Evolutionary conservation across 2,797 vertebrate genomes (phyloP), one percentile per base, ranked within the genome.

Genomic region (Fistularia tabacaria): DNA sequence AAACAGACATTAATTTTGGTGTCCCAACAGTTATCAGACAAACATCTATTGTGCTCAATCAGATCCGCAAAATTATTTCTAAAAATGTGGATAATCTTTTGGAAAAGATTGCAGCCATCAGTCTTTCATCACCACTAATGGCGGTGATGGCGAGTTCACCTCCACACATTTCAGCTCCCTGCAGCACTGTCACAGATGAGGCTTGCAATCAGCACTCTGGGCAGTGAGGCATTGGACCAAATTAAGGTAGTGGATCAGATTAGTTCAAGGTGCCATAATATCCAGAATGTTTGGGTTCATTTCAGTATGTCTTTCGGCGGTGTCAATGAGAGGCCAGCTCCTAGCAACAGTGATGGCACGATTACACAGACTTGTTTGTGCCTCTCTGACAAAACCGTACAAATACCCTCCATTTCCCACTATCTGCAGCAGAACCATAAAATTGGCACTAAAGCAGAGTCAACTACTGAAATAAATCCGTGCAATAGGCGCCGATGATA

Each of bases 391-490:
- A 43, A 54, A 62, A 65, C 76, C 73, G 77, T 61, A 58, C 74
- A 55, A 70, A 76, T 67, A 52, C 58, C 45, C 67, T 57, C 39
- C 57, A 68, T 64, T 68, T 43, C 13, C 37, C 7, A 0, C 72
- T 70, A 62, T 80, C 75, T 77, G 41, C 45, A 53, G 62, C 71
- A 64, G 63, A 77, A 55, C 62, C 58, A 62, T 63, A 71, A 83
- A 84, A 82, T 68, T 79, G 72, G 71, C 60, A 70, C 71, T 73
- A 61, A 71, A 82, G 66, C 51, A 49, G 49, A 64, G 65, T 55
- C 54, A 62, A 68, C 52, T 56, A 41, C 59, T 67, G 79, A 77
- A 77, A 87, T 86, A 80, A 84, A 82, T 87, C 82, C 80, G 6
- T 3, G 61, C 59, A 77, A 64, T 59, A 66, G 66, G 38, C 63